Base-by-base conservation (phyloP, 23 tunicate genomes). In the Phallusia fumigata region DNA sequence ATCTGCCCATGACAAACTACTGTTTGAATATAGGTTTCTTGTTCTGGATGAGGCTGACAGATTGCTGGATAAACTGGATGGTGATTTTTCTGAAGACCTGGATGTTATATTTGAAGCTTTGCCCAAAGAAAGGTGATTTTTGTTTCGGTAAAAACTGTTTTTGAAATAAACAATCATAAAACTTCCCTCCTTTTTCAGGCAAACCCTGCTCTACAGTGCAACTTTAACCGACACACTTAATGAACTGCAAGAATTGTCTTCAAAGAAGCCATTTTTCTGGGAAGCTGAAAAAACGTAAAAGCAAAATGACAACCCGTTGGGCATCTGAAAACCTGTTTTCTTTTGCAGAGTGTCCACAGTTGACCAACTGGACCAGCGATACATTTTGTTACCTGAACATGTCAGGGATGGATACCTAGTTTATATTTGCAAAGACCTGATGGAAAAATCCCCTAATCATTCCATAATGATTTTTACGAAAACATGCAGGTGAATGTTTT, bases 11-110 rank as follows among this genome's bases (percentile, higher is more conserved):
- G 8, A 40, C 10, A 40, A 40, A 10, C 10, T 5, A 5, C 47
- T 40, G 47, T 40, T 40, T 65, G 6, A 16, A 32, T 72, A 76
- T 32, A 92, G 96, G 52, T 92, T 92, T 82, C 76, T 97, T 19
- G 92, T 97, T 64, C 74, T 97, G 72, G 99, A 97, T 86, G 99
- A 97, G 72, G 99, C 99, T 13, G 99, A 97, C 80, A 82, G 99
- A 45, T 84, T 97, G 32, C 73, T 97, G 30, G 97, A 97, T 64
- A 81, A 86, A 81, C 35, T 88, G 32, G 99, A 97, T 80, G 99
- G 97, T 26, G 99, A 97, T 79, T 97, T 97, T 49, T 73, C 88
- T 0, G 86, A 92, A 30, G 99, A 92, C 83, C 81, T 97, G 64
- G 83, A 86, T 44, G 86, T 75, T 0, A 97, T 97, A 32, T 85